A percentile compares a stretch with the other conserved stretches of the same genome.
Conservation (phyloP, 1,140 invertebrate species). For the Asbolus verrucosus region DNA sequence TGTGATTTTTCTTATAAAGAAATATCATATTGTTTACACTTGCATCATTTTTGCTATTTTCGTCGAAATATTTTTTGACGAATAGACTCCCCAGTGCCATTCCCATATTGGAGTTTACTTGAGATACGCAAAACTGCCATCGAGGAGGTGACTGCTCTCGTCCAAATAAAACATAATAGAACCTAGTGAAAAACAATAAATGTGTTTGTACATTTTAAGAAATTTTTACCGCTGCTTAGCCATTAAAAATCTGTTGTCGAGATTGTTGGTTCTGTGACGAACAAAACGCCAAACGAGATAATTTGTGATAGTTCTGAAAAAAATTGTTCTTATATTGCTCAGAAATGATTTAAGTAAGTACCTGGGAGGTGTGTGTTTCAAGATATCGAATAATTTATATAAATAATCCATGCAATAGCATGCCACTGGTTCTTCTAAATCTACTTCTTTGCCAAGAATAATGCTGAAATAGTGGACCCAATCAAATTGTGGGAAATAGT, state of each 20-base stretch:
- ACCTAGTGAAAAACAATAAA: conserved; percentile 68
- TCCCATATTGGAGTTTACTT: conserved; percentile 86
- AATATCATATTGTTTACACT: conserved; percentile 57
- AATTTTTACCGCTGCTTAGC: conserved; percentile 71
- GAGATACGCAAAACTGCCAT: conserved; percentile 87
- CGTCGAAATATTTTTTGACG: conserved; percentile 87
- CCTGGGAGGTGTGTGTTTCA: conserved; percentile 65
- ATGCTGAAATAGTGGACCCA: conserved; percentile 82
- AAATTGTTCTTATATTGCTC: conserved; percentile 59
- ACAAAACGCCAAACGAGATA: conserved; percentile 91
- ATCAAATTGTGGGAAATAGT: conserved; percentile 79
- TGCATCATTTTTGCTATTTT: conserved; percentile 82
- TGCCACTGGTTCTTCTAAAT: conserved; percentile 75
- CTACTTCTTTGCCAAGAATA: conserved; percentile 73
- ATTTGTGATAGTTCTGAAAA: conserved; percentile 74
- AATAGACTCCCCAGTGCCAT: conserved; percentile 90
- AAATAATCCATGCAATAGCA: conserved; percentile 80
- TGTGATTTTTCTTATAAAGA: conserved; percentile 8
- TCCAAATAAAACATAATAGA: conserved; percentile 80
- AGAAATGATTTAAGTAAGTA: conserved; percentile 58
- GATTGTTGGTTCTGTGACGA: conserved; percentile 85
- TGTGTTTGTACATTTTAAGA: conserved; percentile 3
- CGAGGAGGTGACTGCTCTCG: conserved; percentile 78
- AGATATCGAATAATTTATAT: conserved; percentile 66
- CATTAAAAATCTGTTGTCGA: conserved; percentile 82